phyloP scores from a whole-genome alignment of 2,797 vertebrate species.

The Danionella dracula region DNA sequence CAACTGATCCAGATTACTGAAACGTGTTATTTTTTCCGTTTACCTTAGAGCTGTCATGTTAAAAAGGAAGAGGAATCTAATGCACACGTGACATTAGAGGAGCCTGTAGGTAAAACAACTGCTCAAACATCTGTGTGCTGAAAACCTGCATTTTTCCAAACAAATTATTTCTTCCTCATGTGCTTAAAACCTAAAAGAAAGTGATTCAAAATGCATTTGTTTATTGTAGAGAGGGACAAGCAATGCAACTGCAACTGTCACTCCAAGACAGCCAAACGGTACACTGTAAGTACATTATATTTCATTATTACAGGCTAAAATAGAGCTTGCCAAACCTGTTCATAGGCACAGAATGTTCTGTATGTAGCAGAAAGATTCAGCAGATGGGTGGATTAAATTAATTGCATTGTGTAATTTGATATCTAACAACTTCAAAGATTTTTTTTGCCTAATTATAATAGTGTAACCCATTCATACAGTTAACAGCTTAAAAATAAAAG shows the following conservation, averaged over 20 bases:
- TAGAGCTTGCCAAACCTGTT: background rate
- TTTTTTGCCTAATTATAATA: no score
- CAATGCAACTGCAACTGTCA: conserved; percentile 20
- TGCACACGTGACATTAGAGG: background rate
- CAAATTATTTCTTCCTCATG: background rate
- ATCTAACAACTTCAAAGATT: no score
- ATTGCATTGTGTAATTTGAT: no score
- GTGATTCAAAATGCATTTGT: background rate
- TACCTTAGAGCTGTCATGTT: conserved; percentile 18
- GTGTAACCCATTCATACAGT: no score
- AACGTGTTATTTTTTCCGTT: background rate
- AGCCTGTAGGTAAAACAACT: conserved; percentile 19
- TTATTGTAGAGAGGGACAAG: conserved; percentile 15
- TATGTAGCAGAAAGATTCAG: background rate
- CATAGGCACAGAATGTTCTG: background rate
- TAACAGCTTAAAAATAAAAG: no score
- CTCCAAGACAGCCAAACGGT: conserved; percentile 41
- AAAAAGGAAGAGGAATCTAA: background rate
- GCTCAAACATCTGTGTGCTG: background rate
- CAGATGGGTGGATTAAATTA: background rate
- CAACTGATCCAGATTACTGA: background rate
- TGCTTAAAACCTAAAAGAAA: background rate
- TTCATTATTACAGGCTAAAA: background rate
- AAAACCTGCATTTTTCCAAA: background rate
- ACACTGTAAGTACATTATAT: conserved; percentile 42